Evolutionary conservation across 2,113 vertebrate species (phyloP), one percentile per base, ranked within the genome.

Genomic region (Platysternon megacephalum): DNA sequence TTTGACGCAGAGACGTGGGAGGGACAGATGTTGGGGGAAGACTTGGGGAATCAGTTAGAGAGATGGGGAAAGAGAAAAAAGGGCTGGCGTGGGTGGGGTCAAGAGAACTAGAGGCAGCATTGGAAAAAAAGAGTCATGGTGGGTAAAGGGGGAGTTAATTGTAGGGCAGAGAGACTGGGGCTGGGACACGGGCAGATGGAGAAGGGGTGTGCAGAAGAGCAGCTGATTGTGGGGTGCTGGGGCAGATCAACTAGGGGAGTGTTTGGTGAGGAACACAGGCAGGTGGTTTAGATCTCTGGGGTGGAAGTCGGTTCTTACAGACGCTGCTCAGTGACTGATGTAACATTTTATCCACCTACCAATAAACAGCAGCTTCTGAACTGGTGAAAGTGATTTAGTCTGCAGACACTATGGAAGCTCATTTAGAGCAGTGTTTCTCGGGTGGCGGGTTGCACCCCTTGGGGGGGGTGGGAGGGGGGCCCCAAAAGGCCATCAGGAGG

Each of bases 1-100:
- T 46, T 52, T 0, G 42, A 49, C 12, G 19, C 1, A 42, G 74
- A 78, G 2, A 2, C 0, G 3, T 12, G 1, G 56, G 44, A 44
- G 65, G 90, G 58, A 86, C 26, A 29, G 39, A 24, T 39, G 12
- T 39, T 8, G 74, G 35, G 19, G 28, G 44, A 56, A 8, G 65
- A 32, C 14, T 39, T 26, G 26, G 22, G 80, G 39, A 83, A 53
- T 11, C 28, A 39, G 26, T 22, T 19, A 12, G 44, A 39, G 49
- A 93, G 79, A 46, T 17, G 42, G 2, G 87, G 22, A 39, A 82
- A 24, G 79, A 85, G 32, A 11, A 56, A 83, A 8, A 22, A 48
- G 55, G 4, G 28, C 21, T 65, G 68, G 13, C 61, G 0, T 6
- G 21, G 12, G 35, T 35, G 42, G 1, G 26, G 32, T 79, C 53